Evolutionary conservation across 2,888 invertebrate genomes (phyloP).

Genomic region (Heteromurus nitidus): DNA sequence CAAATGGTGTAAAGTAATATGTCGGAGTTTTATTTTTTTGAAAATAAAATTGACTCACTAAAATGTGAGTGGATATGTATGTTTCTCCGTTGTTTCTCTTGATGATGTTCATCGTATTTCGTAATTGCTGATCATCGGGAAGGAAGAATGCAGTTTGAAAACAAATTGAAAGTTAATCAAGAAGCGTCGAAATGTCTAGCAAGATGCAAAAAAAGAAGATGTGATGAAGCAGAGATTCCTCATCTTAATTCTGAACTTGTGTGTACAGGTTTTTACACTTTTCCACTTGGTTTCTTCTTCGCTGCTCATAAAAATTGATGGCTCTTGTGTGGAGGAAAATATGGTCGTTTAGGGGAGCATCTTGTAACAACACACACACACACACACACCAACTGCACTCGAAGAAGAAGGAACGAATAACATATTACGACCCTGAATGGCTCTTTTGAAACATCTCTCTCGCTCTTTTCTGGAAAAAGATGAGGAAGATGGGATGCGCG

Average conservation of each 20-base stretch:
- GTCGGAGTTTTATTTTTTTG: too few relatives aligned
- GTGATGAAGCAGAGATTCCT: slow-evolving; percentile 17
- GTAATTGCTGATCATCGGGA: slow-evolving; percentile 31
- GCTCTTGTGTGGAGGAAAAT: slow-evolving; percentile 53
- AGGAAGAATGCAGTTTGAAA: slow-evolving; percentile 34
- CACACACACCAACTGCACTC: too few relatives aligned
- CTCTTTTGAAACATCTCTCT: slow-evolving; percentile 9
- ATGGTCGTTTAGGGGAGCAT: slow-evolving; percentile 51
- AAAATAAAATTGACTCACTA: too few relatives aligned
- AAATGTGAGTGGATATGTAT: too few relatives aligned
- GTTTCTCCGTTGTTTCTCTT: too few relatives aligned
- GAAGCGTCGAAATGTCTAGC: slow-evolving; percentile 54
- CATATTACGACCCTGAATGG: slow-evolving; percentile 43
- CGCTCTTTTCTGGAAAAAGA: neutral
- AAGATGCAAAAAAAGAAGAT: too few relatives aligned
- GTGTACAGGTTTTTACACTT: slow-evolving; percentile 9
- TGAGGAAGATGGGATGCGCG: neutral
- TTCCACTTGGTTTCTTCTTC: slow-evolving; percentile 28
- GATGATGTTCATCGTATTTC: too few relatives aligned
- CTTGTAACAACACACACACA: slow-evolving; percentile 17
- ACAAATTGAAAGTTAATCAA: slow-evolving; percentile 60
- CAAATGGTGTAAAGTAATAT: too few relatives aligned
- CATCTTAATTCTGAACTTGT: too few relatives aligned
- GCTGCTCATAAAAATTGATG: slow-evolving; percentile 64
- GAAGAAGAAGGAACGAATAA: too few relatives aligned